Conservation (phyloP, 2,113 vertebrate genomes). For the Calyptomena viridis region DNA sequence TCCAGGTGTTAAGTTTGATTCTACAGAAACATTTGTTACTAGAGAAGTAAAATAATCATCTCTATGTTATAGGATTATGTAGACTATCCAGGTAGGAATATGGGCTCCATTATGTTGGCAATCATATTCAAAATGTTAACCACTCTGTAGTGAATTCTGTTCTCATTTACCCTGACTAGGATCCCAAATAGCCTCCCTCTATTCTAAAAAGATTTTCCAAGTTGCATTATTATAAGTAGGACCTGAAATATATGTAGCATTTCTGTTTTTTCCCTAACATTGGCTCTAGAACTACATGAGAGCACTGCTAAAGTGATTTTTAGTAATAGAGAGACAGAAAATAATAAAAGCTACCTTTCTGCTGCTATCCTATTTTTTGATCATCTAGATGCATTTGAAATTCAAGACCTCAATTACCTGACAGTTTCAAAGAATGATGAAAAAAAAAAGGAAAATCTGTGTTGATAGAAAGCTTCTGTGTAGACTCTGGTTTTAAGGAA, state of each 20-base stretch:
- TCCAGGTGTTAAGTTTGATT: neutral
- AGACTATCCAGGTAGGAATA: neutral
- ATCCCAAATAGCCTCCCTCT: neutral
- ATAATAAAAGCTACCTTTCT: neutral
- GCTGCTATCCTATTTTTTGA: neutral
- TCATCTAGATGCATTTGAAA: neutral
- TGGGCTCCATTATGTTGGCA: neutral
- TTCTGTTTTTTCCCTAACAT: neutral
- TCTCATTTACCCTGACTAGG: neutral
- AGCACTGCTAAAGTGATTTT: neutral
- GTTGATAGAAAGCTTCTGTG: neutral
- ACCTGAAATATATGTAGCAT: neutral
- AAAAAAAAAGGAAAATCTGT: neutral
- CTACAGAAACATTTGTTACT: neutral
- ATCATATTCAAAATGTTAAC: neutral
- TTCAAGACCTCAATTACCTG: neutral
- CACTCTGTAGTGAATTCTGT: neutral
- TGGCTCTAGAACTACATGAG: neutral
- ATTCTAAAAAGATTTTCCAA: neutral
- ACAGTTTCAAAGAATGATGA: neutral
- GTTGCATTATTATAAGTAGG: neutral
- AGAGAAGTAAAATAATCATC: neutral
- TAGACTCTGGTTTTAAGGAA: neutral
- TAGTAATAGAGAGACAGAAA: neutral
- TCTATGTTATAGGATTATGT: neutral